Base-by-base conservation (phyloP, 1,140 invertebrate genomes). In the Sycobia sp. region DNA sequence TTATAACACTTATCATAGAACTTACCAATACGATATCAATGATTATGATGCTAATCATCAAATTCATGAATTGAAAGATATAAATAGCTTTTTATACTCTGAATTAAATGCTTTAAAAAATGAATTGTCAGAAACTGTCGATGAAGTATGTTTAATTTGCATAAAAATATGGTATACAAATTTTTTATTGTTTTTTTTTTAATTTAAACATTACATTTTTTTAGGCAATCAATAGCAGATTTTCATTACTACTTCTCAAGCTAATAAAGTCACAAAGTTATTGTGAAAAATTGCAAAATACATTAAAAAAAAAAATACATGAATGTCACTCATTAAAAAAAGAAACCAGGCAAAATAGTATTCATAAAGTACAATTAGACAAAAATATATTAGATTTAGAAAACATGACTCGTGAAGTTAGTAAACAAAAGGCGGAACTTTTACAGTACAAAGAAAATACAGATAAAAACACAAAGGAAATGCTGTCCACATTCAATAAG, bases 321-420 rank as follows among this genome's bases (percentile, higher is more conserved):
- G 78, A 82, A 23, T 72, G 70, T 10, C 60, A 75, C 20, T 50
- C 43, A 0, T 62, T 76, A 29, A 80, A 72, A 47, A 79, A 74
- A 46, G 72, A 74, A 47, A 73, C 56, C 16, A 78, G 77, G 43
- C 73, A 75, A 18, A 74, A 77, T 47, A 71, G 65, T 23, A 16
- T 72, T 2, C 69, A 75, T 38, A 78, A 74, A 65, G 49, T 62
- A 4, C 78, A 82, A 43, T 67, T 82, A 18, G 79, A 82, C 32
- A 84, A 85, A 43, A 82, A 84, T 60, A 74, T 84, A 3, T 66
- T 68, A 0, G 78, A 84, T 27, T 63, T 85, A 22, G 83, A 86
- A 68, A 73, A 76, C 39, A 75, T 83, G 66, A 77, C 84, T 4
- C 71, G 79, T 3, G 83, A 86, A 66, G 78, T 83, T 22, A 74